phyloP scores from a whole-genome alignment of 2,797 vertebrate species.

The Chaetodon trifasciatus region DNA sequence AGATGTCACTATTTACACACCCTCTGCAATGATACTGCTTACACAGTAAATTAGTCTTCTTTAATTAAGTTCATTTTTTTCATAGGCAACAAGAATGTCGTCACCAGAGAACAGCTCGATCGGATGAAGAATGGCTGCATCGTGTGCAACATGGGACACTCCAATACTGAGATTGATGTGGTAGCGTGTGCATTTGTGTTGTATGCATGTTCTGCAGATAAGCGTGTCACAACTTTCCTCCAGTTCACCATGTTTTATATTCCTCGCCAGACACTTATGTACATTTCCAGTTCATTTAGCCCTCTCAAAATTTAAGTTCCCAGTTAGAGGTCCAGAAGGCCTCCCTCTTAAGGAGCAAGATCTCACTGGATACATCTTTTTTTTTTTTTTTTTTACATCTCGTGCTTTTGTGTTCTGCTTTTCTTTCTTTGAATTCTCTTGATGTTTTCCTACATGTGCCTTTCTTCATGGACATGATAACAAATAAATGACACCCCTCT shows the following conservation, averaged over 20 bases:
- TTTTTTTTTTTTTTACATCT: background rate
- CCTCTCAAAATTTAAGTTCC: background rate
- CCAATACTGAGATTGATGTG: slow-evolving; percentile 99
- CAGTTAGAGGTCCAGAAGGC: slow-evolving; percentile 4
- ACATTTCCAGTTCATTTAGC: background rate
- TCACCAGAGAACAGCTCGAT: slow-evolving; percentile 96
- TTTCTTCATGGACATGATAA: background rate
- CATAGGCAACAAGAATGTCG: slow-evolving; percentile 97
- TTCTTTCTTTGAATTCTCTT: background rate
- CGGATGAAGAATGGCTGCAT: slow-evolving; percentile 99
- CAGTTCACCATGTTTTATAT: background rate
- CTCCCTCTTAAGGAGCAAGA: background rate
- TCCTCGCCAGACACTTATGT: background rate
- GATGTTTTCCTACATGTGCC: background rate
- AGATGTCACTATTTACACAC: background rate
- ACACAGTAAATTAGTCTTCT: background rate
- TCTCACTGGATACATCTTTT: background rate
- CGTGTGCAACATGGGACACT: slow-evolving; percentile 99
- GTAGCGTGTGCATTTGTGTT: slow-evolving; percentile 76
- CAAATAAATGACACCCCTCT: background rate
- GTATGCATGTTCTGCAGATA: background rate
- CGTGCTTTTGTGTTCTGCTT: background rate
- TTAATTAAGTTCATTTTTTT: slow-evolving; percentile 5
- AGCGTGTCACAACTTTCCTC: slow-evolving; percentile 1
- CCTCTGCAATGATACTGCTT: background rate